Conservation (phyloP, 1,140 invertebrate genomes). For the Aporrectodea caliginosa region DNA sequence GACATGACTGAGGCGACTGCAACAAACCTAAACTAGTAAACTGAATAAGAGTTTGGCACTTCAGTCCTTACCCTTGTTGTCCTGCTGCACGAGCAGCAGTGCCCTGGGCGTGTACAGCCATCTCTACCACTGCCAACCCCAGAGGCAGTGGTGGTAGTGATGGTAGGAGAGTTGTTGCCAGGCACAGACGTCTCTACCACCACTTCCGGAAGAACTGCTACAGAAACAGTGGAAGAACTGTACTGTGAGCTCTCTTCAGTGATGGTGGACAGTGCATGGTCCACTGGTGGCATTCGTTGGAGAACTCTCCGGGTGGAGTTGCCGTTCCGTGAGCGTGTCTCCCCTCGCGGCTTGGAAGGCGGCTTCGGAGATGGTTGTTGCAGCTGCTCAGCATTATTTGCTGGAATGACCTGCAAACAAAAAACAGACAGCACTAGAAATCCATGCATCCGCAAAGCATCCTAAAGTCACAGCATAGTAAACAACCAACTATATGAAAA, state of each 20-base stretch:
- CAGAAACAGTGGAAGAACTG: not conserved
- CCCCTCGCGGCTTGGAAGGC: not conserved
- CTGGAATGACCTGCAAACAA: not conserved
- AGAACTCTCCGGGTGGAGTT: not conserved
- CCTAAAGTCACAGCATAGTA: too few species aligned
- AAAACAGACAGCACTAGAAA: too few species aligned
- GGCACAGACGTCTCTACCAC: not conserved
- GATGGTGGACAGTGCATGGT: not conserved
- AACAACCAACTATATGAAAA: too few species aligned
- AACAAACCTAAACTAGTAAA: too few species aligned
- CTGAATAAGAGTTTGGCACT: too few species aligned
- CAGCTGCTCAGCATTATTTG: not conserved
- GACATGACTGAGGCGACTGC: too few species aligned
- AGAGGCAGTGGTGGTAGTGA: not conserved
- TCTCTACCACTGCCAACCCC: not conserved
- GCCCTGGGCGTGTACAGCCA: not conserved
- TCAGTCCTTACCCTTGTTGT: not conserved
- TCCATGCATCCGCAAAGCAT: too few species aligned
- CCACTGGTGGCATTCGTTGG: not conserved
- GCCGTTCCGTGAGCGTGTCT: too few species aligned
- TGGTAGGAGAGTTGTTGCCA: not conserved
- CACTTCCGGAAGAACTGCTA: not conserved
- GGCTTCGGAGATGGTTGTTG: not conserved
- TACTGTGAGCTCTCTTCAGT: not conserved
- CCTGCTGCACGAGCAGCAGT: not conserved